Evolutionary conservation across 2,888 invertebrate species (phyloP), one percentile per base, ranked within the genome.

Genomic region (Rhyacophila evoluta): DNA sequence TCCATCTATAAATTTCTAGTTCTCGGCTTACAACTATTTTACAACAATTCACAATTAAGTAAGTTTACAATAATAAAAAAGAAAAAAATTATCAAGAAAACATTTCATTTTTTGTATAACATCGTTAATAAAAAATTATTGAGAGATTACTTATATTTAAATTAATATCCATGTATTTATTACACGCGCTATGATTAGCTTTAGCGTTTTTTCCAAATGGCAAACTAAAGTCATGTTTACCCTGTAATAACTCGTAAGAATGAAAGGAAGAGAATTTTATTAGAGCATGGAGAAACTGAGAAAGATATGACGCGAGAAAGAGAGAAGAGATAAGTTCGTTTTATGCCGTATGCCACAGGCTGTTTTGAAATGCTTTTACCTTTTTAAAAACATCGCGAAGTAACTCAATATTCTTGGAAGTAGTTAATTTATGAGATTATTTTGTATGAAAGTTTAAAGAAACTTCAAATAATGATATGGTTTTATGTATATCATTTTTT

Each of bases 201-300:
- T 33, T 33, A n/a, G n/a, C n/a, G n/a, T 33, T 33, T 6, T 33
- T 33, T 33, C 4, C 2, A 33, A 33, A 39, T 19, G 25, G 25
- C 10, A 19, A 55, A 55, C 19, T 8, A 8, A 25, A 55, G 15
- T 19, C 2, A 1, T 55, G 55, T 55, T 55, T 19, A 4, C 55
- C 12, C 55, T 55, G 55, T 55, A 25, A 55, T 25, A 55, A 55
- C 55, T 55, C 55, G 25, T 25, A 55, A 55, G 55, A 55, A 77
- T 68, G 77, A 77, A 77, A 73, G 77, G 77, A 77, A 73, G 77
- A 73, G 77, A 77, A 70, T 77, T 77, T 77, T 77, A 77, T 77
- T 77, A 55, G 72, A 67, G 72, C 76, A 39, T 38, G 75, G 75
- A 29, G 76, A 72, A 38, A 38, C 41, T 12, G 39, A 55, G 41